These are phyloP conservation scores for Mormoops blainvillei DNA, from an alignment of 2,113 vertebrate species.

Conservation along the genomic window DNA sequence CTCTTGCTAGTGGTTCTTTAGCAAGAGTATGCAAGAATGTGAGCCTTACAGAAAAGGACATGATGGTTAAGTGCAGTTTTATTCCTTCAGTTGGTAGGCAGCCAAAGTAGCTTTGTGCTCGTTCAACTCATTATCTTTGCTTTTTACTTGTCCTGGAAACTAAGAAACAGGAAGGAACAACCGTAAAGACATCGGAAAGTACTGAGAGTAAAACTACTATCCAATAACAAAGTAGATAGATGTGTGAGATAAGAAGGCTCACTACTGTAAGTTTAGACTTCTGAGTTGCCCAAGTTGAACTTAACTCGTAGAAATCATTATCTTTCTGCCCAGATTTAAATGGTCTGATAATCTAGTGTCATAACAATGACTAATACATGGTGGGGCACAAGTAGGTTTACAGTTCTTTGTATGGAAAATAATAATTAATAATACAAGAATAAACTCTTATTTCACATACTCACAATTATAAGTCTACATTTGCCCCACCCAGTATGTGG, in stretches of 20 bases:
- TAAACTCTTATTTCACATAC: no score
- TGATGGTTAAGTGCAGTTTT: neutral
- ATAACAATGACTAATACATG: neutral
- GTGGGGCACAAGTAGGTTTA: neutral
- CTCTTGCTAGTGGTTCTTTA: neutral
- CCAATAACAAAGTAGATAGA: neutral
- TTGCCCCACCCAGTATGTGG: neutral
- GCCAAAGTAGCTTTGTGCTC: neutral
- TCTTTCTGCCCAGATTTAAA: neutral
- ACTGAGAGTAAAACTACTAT: neutral
- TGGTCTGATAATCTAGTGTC: neutral
- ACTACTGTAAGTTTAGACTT: neutral
- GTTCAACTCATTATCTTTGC: neutral
- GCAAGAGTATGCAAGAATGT: neutral
- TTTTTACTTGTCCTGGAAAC: neutral
- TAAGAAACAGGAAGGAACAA: neutral
- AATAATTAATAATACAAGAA: no score
- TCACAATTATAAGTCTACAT: neutral
- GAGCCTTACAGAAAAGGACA: neutral
- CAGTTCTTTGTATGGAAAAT: neutral
- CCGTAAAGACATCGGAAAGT: neutral
- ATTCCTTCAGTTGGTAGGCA: neutral
- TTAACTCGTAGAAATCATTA: neutral
- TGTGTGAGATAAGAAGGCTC: neutral
- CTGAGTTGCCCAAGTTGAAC: neutral